These are phyloP conservation scores for Amphiprion ocellaris DNA, from an alignment of 2,113 vertebrate genomes.

Conservation along the genomic window DNA sequence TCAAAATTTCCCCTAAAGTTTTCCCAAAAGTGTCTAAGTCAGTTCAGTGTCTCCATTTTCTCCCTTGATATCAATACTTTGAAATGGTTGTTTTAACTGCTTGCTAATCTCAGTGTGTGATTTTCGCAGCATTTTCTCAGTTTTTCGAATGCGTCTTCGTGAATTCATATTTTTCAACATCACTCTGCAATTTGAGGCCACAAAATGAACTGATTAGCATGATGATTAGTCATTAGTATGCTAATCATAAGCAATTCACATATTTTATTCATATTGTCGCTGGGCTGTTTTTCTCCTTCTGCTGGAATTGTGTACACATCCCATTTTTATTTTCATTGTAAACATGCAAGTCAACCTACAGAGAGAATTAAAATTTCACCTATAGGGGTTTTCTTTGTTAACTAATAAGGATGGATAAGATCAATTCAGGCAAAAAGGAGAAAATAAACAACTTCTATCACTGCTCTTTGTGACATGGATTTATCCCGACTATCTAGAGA, in stretches of 20 bases:
- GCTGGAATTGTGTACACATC: conserved; percentile 58
- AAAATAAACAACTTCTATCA: no score
- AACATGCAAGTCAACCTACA: conserved; percentile 43
- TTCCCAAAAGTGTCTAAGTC: neutral
- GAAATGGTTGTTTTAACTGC: conserved; percentile 23
- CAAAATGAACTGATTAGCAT: conserved; percentile 81
- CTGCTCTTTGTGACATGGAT: neutral
- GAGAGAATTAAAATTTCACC: neutral
- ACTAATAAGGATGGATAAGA: neutral
- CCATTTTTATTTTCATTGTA: conserved; percentile 52
- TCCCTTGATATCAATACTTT: neutral
- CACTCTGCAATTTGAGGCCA: conserved; percentile 69
- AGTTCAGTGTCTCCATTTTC: conserved; percentile 1
- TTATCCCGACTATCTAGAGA: no score
- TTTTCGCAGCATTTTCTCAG: conserved; percentile 18
- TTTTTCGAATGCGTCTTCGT: conserved; percentile 40
- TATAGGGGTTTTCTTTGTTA: neutral
- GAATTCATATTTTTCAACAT: conserved; percentile 45
- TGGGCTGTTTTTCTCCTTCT: conserved; percentile 69
- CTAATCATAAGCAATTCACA: conserved; percentile 79
- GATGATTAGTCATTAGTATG: conserved; percentile 82
- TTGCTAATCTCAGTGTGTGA: neutral
- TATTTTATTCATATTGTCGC: conserved; percentile 83
- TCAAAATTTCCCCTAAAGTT: neutral
- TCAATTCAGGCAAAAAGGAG: neutral